Conservation (phyloP, 1,140 invertebrate species). For the Adelges cooleyi region DNA sequence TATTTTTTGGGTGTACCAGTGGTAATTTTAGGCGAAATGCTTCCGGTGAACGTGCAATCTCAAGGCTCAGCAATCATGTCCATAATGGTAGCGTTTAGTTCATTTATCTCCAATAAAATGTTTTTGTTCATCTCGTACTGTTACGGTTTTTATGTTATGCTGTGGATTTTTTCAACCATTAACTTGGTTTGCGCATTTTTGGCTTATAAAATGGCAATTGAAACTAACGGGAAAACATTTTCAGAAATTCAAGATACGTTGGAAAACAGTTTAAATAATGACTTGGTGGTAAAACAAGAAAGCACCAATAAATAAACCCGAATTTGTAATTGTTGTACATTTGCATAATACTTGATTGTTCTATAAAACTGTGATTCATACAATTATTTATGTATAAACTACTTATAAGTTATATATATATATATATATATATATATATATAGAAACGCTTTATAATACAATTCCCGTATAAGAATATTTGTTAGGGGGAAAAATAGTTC, state of each 20-base stretch:
- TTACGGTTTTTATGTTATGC: conserved; percentile 31
- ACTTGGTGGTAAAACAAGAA: too few species aligned
- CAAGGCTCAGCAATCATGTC: conserved; percentile 33
- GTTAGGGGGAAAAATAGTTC: too few species aligned
- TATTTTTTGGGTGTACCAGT: conserved; percentile 34
- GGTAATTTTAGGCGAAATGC: conserved; percentile 34
- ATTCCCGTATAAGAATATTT: too few species aligned
- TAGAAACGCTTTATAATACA: too few species aligned
- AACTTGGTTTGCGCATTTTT: conserved; percentile 49
- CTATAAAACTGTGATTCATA: too few species aligned
- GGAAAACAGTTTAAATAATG: neutral
- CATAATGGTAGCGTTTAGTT: conserved; percentile 31
- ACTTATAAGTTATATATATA: too few species aligned
- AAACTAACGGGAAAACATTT: conserved; percentile 70
- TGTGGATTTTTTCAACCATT: conserved; percentile 31
- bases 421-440: too few species aligned
- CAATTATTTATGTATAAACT: too few species aligned
- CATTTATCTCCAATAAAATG: conserved; percentile 33
- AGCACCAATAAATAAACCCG: too few species aligned
- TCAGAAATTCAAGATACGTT: conserved; percentile 55
- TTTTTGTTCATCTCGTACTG: conserved; percentile 26
- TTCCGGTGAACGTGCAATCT: conserved; percentile 35
- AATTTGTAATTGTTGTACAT: too few species aligned
- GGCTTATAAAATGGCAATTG: conserved; percentile 36
- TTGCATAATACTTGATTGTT: too few species aligned